Conservation (phyloP, 2,797 vertebrate genomes). For the Leucoraja ocellata region DNA sequence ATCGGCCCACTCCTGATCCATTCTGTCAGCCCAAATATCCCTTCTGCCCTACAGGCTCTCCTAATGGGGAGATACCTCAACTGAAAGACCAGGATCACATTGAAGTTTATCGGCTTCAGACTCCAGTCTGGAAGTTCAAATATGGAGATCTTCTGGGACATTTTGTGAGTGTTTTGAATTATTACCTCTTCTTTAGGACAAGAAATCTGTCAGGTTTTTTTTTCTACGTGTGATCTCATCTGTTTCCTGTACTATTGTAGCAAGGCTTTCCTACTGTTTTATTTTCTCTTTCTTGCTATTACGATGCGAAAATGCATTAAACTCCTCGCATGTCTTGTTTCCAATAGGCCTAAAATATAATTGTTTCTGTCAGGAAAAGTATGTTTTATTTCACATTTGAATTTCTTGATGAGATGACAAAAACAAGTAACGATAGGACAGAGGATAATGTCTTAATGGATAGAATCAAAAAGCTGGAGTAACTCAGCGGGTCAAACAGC, state of each 20-base stretch:
- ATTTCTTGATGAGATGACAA: too few species aligned
- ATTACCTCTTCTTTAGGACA: too few species aligned
- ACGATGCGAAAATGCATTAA: background rate
- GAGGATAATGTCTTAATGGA: too few species aligned
- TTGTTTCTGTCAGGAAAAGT: background rate
- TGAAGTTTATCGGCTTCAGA: conserved; percentile 83
- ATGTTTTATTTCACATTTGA: background rate
- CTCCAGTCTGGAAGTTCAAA: conserved; percentile 97
- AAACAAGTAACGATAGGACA: too few species aligned
- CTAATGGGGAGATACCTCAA: conserved; percentile 66
- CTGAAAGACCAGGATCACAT: conserved; percentile 72
- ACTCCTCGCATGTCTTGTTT: background rate
- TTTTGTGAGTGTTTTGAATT: conserved; percentile 60
- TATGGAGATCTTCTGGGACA: conserved; percentile 81
- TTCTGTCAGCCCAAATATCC: conserved; percentile 85
- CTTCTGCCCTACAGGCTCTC: conserved; percentile 83
- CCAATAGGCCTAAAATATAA: background rate
- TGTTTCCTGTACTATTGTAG: too few species aligned
- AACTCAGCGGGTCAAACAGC: too few species aligned
- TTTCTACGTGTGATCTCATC: too few species aligned
- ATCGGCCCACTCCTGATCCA: conserved; percentile 72
- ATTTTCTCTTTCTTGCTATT: background rate
- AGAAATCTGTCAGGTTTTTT: too few species aligned
- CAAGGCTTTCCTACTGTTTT: too few species aligned
- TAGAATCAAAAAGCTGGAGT: too few species aligned